Evolutionary conservation across 2,797 vertebrate species (phyloP).

Genomic region (Salmo trutta): DNA sequence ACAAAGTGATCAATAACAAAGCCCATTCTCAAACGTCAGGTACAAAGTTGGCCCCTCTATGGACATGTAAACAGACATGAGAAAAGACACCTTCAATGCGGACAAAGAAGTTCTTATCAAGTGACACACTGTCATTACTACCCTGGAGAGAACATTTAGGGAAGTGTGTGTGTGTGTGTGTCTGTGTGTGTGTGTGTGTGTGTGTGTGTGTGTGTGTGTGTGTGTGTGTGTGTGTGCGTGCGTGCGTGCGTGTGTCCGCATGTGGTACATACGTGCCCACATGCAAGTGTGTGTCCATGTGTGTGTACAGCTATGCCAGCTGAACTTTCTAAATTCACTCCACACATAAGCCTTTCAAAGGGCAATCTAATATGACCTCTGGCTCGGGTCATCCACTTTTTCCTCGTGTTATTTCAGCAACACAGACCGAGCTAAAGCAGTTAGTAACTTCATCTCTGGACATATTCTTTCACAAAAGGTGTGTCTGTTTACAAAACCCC

Average conservation of each 20-base stretch:
- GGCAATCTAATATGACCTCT: slow-evolving; percentile 64
- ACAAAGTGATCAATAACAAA: slow-evolving; percentile 15
- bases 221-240: too few species aligned
- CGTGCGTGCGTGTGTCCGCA: not conserved
- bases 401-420: slow-evolving; percentile 46
- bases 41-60: slow-evolving; percentile 15
- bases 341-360: slow-evolving; percentile 64
- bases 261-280: not conserved
- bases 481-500: slow-evolving; percentile 85
- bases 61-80: slow-evolving; percentile 19
- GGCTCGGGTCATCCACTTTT: slow-evolving; percentile 62
- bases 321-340: slow-evolving; percentile 47
- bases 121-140: not conserved
- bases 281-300: not conserved
- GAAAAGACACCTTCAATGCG: not conserved
- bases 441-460: slow-evolving; percentile 75
- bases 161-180: not conserved
- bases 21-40: slow-evolving; percentile 15
- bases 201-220: not conserved
- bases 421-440: slow-evolving; percentile 52
- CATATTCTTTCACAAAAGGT: slow-evolving; percentile 70
- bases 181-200: not conserved
- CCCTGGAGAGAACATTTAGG: not conserved
- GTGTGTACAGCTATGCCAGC: slow-evolving; percentile 10
- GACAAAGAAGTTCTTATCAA: not conserved